Evolutionary conservation across 2,888 invertebrate genomes (phyloP), one percentile per base, ranked within the genome.

Genomic region (Drosophila anomalata): DNA sequence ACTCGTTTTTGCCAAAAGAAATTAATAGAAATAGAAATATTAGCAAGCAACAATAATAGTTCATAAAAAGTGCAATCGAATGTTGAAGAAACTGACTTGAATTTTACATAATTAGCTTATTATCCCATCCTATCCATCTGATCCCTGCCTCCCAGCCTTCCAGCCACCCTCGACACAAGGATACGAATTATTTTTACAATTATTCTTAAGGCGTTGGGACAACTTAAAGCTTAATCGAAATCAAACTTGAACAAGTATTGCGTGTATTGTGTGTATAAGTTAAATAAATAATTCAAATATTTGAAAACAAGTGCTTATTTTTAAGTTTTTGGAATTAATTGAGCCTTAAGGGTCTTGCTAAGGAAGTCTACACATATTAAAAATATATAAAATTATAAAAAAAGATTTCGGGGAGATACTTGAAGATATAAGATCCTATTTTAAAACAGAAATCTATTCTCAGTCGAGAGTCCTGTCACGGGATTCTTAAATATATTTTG

Each of bases 21-120:
- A 41, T 29, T 9, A 29, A 29, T 29, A n/a, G 14, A 63, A 46
- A n/a, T 50, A 53, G 14, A 63, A 46, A n/a, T 50, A 53, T 69
- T 69, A 69, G 63, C 65, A 69, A 68, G 53, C 68, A 54, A 66
- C 55, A 66, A 66, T 66, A 66, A 66, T 66, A 66, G 66, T 41
- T 52, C 36, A 57, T 52, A 47, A 22, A 52, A 39, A n/a, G 58
- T 51, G 11, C 48, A 65, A 48, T 44, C n/a, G 42, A 54, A 56
- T 47, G 3, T 75, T 50, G 41, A 66, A 31, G 36, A 17, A 51
- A 22, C 26, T 42, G 9, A 52, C 14, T 20, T 44, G 62, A 62
- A 62, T 62, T 63, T 42, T 51, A 51, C 26, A 62, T 14, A 36
- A 36, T 51, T 63, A 51, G 63, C 63, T 39, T 17, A 17, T 17